Evolutionary conservation across 2,113 vertebrate species (phyloP), one percentile per base, ranked within the genome.

Genomic region (Progne subis): DNA sequence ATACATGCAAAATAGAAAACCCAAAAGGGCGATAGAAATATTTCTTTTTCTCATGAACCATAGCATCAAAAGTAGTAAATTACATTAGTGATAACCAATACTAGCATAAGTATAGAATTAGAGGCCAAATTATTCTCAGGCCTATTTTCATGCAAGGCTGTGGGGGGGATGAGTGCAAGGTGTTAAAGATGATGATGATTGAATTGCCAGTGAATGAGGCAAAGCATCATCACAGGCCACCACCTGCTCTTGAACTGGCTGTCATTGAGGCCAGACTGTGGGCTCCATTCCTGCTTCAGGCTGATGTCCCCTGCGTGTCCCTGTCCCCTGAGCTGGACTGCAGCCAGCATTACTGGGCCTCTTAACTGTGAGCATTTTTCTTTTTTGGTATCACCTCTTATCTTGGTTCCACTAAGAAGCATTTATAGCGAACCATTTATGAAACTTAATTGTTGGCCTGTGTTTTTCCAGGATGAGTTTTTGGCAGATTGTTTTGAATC

Each of bases 251-350:
- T 37, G 18, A 29, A 3, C 15, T 65, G 41, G 49, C n/a, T 71
- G 16, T 49, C 23, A 32, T 0, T 61, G n/a, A 28, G 46, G 37
- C n/a, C 46, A 47, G 50, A 6, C 0, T 14, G n/a, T 60, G 78
- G 37, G n/a, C 6, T 91, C 52, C 34, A 15, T 63, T 34, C 11
- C 26, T 53, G 25, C 67, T 88, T 72, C 39, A 50, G 52, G 39
- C 6, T 25, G 11, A 2, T 3, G 9, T 80, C 55, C 26, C 56
- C n/a, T 80, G 29, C 50, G 69, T 67, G 64, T 63, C 31, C 46
- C 31, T 57, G 18, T 49, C 41, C n/a, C 50, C 26, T 34, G 52
- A 39, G 29, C 83, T 70, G 69, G 50, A 13, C 63, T 52, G 31
- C 34, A 76, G 56, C 34, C 64, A 44, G 50, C 11, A 5, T 67